Evolutionary conservation across 2,113 vertebrate species (phyloP).

Genomic region (Hypanus sabinus): DNA sequence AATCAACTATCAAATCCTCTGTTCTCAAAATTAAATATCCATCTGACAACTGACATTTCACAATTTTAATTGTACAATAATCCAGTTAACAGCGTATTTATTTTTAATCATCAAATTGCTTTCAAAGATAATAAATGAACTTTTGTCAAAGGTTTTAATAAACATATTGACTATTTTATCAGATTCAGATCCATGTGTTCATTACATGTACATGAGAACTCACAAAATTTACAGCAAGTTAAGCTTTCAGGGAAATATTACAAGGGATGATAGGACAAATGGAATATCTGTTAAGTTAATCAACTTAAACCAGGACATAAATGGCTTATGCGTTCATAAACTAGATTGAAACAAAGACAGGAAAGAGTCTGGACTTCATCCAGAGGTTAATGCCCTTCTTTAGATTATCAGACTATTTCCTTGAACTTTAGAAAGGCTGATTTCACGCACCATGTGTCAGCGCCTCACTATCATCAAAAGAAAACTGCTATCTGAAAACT

Average conservation of each 20-base stretch:
- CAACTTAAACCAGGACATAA: conserved; percentile 27
- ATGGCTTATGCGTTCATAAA: conserved; percentile 27
- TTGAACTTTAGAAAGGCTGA: not conserved
- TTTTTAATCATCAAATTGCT: not conserved
- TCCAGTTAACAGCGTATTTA: not conserved
- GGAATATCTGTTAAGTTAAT: not conserved
- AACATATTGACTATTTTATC: not conserved
- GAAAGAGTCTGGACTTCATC: conserved; percentile 48
- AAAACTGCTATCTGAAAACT: conserved; percentile 11
- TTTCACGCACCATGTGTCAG: not conserved
- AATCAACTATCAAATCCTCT: not conserved
- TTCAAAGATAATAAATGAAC: not conserved
- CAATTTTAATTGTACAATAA: not conserved
- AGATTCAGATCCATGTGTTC: too few species aligned
- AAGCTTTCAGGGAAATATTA: too few species aligned
- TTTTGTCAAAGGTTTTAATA: not conserved
- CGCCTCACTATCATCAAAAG: not conserved
- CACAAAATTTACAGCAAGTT: too few species aligned
- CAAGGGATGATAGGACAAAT: too few species aligned
- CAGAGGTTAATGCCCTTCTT: conserved; percentile 46
- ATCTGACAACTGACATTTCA: not conserved
- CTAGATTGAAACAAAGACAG: conserved; percentile 52
- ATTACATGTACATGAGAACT: too few species aligned
- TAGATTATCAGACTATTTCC: conserved; percentile 41
- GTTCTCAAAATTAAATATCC: not conserved